Evolutionary conservation across 2,113 vertebrate genomes (phyloP), one percentile per base, ranked within the genome.

Genomic region (Epinephelus cyanopodus): DNA sequence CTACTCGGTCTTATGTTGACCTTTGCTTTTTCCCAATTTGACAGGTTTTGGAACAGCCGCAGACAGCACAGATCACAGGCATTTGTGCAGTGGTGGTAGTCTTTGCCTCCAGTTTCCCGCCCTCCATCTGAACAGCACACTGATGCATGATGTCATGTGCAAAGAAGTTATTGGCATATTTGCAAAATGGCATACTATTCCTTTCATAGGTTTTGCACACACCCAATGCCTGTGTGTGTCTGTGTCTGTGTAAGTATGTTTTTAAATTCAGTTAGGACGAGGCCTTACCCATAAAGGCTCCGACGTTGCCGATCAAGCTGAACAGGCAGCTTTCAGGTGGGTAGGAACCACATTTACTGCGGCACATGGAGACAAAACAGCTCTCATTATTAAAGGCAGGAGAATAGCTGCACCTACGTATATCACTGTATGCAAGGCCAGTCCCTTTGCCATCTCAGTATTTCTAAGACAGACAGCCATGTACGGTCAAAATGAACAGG

Each of bases 321-420:
- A 98, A 98, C 89, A 98, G 94, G 80, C 97, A 98, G 93, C 97
- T 98, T 91, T 98, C 97, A 4, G 97, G 97, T 81, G 97, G 97
- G 79, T 90, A 97, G 5, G 96, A 97, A 71, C 97, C 97, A 78
- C 97, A 98, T 92, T 97, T 98, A 95, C 97, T 98, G 92, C 7
- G 86, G 37, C 74, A 74, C 15, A 87, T 3, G 2, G 13, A 79
- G 23, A 74, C 33, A 91, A 27, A 63, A 61, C 10, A 73, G 23
- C 9, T 45, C 0, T 84, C 17, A 74, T 21, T 29, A 45, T 82
- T n/a, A 50, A 14, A 65, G 17, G 10, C 6, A 65, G n/a, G 21
- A 52, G 13, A 70, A 57, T n/a, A 65, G 58, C n/a, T 48, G 0
- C 2, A 42, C 3, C n/a, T 15, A 25, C 39, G 61, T 18, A 47